These are phyloP conservation scores for Chunga burmeisteri DNA, from an alignment of 2,113 vertebrate species.

Conservation along the genomic window DNA sequence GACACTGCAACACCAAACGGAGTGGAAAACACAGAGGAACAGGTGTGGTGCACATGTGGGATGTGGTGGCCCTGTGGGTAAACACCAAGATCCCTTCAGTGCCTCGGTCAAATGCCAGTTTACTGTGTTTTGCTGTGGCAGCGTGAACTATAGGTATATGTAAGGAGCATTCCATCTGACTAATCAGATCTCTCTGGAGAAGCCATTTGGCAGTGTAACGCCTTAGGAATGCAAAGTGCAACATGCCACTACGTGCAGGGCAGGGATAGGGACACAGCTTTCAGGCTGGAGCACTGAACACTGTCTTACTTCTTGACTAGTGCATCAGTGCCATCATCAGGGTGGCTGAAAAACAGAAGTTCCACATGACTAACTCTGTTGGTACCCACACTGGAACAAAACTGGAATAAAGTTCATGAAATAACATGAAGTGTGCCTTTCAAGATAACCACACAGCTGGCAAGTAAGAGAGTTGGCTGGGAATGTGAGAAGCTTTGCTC, in stretches of 20 bases:
- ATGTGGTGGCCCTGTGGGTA: background rate
- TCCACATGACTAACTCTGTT: background rate
- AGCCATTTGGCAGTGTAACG: background rate
- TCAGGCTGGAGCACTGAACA: background rate
- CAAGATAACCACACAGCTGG: background rate
- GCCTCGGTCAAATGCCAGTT: background rate
- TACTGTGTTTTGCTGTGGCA: background rate
- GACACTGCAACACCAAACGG: background rate
- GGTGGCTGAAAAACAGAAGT: background rate
- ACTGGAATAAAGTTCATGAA: background rate
- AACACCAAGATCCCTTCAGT: background rate
- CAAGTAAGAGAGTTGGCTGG: background rate
- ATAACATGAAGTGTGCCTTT: background rate
- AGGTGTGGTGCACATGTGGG: background rate
- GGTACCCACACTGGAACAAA: background rate
- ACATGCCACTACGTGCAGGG: background rate
- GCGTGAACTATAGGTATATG: background rate
- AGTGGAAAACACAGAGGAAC: background rate
- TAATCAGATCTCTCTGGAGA: background rate
- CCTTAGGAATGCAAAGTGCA: background rate
- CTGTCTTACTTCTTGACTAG: background rate
- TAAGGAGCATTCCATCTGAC: background rate
- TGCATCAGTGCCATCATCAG: slow-evolving; percentile 37
- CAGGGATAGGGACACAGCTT: background rate
- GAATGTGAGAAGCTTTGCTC: background rate